Percentiles rank a stretch among this genome's conserved stretches.
These are phyloP conservation scores for Tachypleus tridentatus DNA, from an alignment of 1,140 invertebrate species.

Conservation along the genomic window DNA sequence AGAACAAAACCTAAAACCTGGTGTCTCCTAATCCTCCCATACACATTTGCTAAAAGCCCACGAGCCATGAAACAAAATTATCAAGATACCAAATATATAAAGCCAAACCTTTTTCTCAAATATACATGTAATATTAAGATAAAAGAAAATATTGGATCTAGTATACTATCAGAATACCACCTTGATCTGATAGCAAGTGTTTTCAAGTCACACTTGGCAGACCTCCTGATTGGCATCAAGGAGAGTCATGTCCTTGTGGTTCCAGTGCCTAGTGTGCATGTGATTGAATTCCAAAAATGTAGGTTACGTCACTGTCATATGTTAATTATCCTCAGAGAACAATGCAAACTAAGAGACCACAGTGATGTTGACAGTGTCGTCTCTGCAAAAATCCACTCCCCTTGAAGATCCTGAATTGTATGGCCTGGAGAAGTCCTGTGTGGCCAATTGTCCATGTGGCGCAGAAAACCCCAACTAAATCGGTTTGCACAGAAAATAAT, in stretches of 20 bases:
- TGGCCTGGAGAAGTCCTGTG: conserved; percentile 30
- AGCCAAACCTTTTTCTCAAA: too few species aligned
- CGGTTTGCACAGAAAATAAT: too few species aligned
- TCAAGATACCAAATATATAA: too few species aligned
- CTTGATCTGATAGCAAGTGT: too few species aligned
- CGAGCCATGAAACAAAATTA: too few species aligned
- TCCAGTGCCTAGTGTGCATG: conserved; percentile 21
- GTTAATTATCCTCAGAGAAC: conserved; percentile 22
- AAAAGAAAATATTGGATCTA: too few species aligned
- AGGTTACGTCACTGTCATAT: conserved; percentile 36
- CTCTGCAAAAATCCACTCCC: conserved; percentile 21
- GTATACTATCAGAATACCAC: too few species aligned
- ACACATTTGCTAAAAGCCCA: too few species aligned
- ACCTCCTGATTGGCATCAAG: conserved; percentile 27
- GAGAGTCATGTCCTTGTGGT: conserved; percentile 16
- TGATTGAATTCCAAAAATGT: conserved; percentile 37
- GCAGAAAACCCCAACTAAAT: conserved; percentile 11
- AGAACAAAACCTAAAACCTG: too few species aligned
- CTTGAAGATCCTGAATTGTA: conserved; percentile 32
- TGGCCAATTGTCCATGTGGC: conserved; percentile 32
- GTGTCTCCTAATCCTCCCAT: too few species aligned
- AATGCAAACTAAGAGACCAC: not conserved
- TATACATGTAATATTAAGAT: too few species aligned
- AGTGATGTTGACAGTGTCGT: conserved; percentile 18
- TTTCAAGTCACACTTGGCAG: too few species aligned